Evolutionary conservation across 2,888 invertebrate genomes (phyloP).

Genomic region (Odontocerum albicorne): DNA sequence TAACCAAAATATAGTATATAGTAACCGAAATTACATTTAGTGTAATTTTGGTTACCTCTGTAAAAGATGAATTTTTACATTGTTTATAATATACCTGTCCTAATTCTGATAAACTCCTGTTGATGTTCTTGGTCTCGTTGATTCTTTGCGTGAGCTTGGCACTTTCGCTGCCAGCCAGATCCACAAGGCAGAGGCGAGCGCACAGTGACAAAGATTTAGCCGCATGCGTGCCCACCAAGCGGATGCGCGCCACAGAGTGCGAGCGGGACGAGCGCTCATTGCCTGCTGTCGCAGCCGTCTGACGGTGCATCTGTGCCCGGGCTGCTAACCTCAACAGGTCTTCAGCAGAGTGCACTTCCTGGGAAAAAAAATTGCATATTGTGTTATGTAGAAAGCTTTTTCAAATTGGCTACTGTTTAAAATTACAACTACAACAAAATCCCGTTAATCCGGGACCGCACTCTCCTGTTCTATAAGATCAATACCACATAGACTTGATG

Average conservation of each 20-base stretch:
- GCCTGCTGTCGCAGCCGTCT: slow-evolving; percentile 57
- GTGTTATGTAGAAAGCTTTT: too few species aligned
- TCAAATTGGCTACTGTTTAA: too few species aligned
- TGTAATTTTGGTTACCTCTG: not conserved
- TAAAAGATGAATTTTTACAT: too few species aligned
- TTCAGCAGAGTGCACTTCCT: slow-evolving; percentile 44
- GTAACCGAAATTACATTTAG: not conserved
- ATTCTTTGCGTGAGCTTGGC: slow-evolving; percentile 58
- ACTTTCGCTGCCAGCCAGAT: slow-evolving; percentile 74
- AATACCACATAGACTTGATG: too few species aligned
- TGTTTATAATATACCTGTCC: slow-evolving; percentile 50
- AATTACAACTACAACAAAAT: too few species aligned
- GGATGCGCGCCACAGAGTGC: slow-evolving; percentile 58
- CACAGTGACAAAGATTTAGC: slow-evolving; percentile 50
- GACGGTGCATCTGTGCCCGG: slow-evolving; percentile 54
- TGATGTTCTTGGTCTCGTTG: slow-evolving; percentile 72
- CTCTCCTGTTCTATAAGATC: too few species aligned
- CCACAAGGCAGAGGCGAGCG: slow-evolving; percentile 70
- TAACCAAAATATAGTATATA: not conserved
- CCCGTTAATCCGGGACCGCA: too few species aligned
- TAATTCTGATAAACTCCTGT: slow-evolving; percentile 66
- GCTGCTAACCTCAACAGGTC: slow-evolving; percentile 50
- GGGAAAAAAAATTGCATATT: too few species aligned
- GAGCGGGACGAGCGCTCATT: slow-evolving; percentile 61
- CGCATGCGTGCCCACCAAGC: slow-evolving; percentile 54